Base-by-base conservation (phyloP, 2,797 vertebrate species). In the Acomys russatus region DNA sequence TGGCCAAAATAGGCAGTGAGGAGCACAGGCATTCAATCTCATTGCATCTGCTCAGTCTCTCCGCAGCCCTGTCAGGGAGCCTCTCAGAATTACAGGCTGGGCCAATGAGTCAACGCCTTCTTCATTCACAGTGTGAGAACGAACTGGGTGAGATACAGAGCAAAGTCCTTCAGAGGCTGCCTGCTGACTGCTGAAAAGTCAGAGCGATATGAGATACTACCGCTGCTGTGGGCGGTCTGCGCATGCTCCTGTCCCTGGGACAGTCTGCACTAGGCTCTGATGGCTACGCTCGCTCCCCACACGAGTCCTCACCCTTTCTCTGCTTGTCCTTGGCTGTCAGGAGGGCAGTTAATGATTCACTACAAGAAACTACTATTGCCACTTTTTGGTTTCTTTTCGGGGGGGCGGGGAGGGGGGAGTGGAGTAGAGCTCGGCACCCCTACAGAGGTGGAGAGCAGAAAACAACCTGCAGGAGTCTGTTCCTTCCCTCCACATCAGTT, bases 1-100 rank as follows among this genome's bases (percentile, higher is more conserved):
- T 94, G 96, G 97, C 97, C 97, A 98, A 97, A 97, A 98, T 97
- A 96, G 97, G 97, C 95, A 97, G 97, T 95, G 94, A 90, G 74
- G 92, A 78, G 73, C 38, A 22, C 82, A 83, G 82, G 88, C 96
- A 95, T 97, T 97, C 96, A 97, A 97, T 97, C 97, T 96, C 91
- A 25, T 0, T 33, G 70, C 92, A 88, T 97, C 97, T 97, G 97
- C 91, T 97, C 97, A 96, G 91, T 64, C 91, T 97, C 96, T 97
- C 92, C 78, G 96, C 96, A 91, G 77, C 70, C 86, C 88, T 38
- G 91, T 87, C 95, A 96, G 74, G 73, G 49, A 95, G 83, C 64
- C 74, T 83, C 94, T 97, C 78, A 14, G 56, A 94, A 80, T 92
- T 80, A 94, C 28, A 87, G 66, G n/a, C 86, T 38, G 59, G 79